Percentiles rank a stretch among this genome's conserved stretches.
Conservation (phyloP, 2,888 invertebrate species). For the Clistopyga incitator region DNA sequence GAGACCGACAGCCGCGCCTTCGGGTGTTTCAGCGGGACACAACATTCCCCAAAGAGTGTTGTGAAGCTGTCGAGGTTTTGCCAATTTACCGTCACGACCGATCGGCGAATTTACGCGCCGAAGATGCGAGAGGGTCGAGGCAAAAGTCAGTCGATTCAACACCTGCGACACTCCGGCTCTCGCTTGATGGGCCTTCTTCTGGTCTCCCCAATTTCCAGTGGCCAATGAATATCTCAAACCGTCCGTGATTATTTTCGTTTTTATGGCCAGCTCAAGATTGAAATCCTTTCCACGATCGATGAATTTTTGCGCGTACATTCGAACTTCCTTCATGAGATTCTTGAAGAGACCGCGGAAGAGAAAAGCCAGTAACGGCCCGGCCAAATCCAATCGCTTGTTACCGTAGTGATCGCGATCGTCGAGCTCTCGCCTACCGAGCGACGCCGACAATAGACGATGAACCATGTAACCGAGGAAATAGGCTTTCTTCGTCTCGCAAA, state of each 20-base stretch:
- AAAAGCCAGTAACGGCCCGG: slow-evolving; percentile 98
- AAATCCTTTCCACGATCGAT: slow-evolving; percentile 99
- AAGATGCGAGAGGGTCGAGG: slow-evolving; percentile 99
- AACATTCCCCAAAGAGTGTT: slow-evolving; percentile 99
- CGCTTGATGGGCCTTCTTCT: slow-evolving; percentile 99
- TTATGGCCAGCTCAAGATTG: slow-evolving; percentile 97
- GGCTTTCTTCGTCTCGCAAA: slow-evolving; percentile 99
- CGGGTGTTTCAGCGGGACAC: slow-evolving; percentile 99
- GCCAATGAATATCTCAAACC: slow-evolving; percentile 99
- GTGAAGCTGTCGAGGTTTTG: slow-evolving; percentile 99
- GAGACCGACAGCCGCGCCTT: slow-evolving; percentile 97
- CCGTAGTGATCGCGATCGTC: slow-evolving; percentile 99
- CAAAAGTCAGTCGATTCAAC: slow-evolving; percentile 98
- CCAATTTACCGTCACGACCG: slow-evolving; percentile 99
- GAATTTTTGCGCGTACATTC: slow-evolving; percentile 99
- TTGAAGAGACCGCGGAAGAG: slow-evolving; percentile 98
- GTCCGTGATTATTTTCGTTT: slow-evolving; percentile 99
- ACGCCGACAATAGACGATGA: slow-evolving; percentile 96
- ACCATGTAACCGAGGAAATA: slow-evolving; percentile 99
- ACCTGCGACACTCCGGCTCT: slow-evolving; percentile 98
- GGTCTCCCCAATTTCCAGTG: slow-evolving; percentile 99
- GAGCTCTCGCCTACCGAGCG: slow-evolving; percentile 97
- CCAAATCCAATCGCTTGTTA: slow-evolving; percentile 98
- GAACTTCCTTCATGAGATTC: slow-evolving; percentile 98
- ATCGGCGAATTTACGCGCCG: slow-evolving; percentile 99